Base-by-base conservation (phyloP, 2,888 invertebrate species). In the Morpho helenor region DNA sequence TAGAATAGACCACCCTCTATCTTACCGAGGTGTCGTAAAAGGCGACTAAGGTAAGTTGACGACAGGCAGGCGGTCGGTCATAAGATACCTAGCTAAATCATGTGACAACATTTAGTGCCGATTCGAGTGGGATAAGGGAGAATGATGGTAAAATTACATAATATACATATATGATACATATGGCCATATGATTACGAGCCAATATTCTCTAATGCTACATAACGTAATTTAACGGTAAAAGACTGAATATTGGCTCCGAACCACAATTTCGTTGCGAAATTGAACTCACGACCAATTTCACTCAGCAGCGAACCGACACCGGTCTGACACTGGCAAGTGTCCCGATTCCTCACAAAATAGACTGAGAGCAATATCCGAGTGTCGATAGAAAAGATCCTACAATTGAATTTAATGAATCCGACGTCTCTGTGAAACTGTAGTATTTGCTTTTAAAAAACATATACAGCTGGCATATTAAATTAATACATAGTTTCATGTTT, bases 331-430 rank as follows among this genome's bases (percentile, higher is more conserved):
- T 63, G 63, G 56, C 61, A 63, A 63, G 64, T 64, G 61, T 61
- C 53, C 61, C 59, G 61, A 61, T 65, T 62, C 60, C 60, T 59
- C 62, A 60, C 60, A 62, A 62, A 57, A 57, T 56, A 56, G 59
- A 56, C 59, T 59, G 46, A 51, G 49, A 57, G 56, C 57, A 63
- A 62, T 60, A 62, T 59, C 59, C 49, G 57, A 52, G 41, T 49
- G 52, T 49, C 58, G 31, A 56, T 59, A 52, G 46, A 61, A 59
- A 63, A 59, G 48, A 63, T 54, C 47, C 23, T 48, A 54, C 54
- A 54, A 64, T 60, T 52, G 56, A 42, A 54, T 58, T 58, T 61
- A 60, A 52, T 57, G 57, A 57, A 43, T n/a, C 42, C 52, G 8
- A 16, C 7, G 52, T 16, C 2, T 16, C 16, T 16, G 16, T 52